A percentile compares a stretch with the other conserved stretches of the same genome.
Conservation (phyloP, 1,140 invertebrate species). For the Bombus soroeensis region DNA sequence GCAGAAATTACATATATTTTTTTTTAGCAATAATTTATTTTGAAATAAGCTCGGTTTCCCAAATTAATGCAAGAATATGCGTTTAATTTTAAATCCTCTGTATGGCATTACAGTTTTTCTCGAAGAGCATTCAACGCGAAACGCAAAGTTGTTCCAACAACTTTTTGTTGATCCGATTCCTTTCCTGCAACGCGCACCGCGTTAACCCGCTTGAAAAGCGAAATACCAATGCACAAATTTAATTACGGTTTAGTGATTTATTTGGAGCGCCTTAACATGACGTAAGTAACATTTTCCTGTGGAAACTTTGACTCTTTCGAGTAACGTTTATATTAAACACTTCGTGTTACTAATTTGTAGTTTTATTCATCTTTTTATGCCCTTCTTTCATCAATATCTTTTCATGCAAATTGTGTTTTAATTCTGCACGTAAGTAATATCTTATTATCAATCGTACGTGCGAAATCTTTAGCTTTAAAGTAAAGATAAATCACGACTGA, state of each 20-base stretch:
- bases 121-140: slow-evolving; percentile 9
- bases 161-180: slow-evolving; percentile 30
- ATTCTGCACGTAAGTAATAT: not conserved
- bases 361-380: not conserved
- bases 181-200: slow-evolving; percentile 2
- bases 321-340: not conserved
- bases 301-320: not conserved
- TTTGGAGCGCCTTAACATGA: slow-evolving; percentile 13
- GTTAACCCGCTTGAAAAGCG: slow-evolving; percentile 24
- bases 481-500: slow-evolving; percentile 28
- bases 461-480: not conserved
- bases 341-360: not conserved
- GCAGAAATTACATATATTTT: not conserved
- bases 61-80: not conserved
- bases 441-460: slow-evolving; percentile 5
- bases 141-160: slow-evolving; percentile 28
- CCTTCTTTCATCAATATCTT: too few species aligned
- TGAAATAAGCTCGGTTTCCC: not conserved
- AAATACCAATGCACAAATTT: slow-evolving; percentile 26
- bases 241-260: slow-evolving; percentile 31
- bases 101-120: slow-evolving; percentile 23
- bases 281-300: not conserved
- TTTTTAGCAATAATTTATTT: not conserved
- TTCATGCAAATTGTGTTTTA: not conserved
- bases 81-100: slow-evolving; percentile 19